Conservation (phyloP, 2,113 vertebrate genomes). For the Clarias gariepinus region DNA sequence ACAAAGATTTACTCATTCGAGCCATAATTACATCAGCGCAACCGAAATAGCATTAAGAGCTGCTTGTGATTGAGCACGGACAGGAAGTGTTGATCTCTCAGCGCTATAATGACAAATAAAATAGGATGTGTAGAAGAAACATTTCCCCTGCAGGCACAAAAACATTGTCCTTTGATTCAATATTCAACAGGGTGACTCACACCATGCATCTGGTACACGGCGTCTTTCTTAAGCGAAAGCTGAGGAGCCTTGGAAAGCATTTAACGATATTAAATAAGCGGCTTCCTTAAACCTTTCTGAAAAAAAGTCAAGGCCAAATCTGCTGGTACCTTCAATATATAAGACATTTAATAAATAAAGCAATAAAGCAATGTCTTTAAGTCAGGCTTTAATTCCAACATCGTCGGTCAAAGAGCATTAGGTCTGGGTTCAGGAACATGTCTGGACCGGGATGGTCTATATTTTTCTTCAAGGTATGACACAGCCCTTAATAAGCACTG, state of each 20-base stretch:
- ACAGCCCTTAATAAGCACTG: slow-evolving; percentile 20
- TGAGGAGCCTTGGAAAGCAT: not conserved
- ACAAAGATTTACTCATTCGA: slow-evolving; percentile 12
- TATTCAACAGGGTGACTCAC: slow-evolving; percentile 29
- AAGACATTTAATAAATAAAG: not conserved
- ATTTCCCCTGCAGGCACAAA: slow-evolving; percentile 27
- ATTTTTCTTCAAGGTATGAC: slow-evolving; percentile 2
- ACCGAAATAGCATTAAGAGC: slow-evolving; percentile 21
- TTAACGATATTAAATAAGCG: not conserved
- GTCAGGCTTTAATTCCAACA: not conserved
- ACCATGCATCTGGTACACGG: slow-evolving; percentile 28
- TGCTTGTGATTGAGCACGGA: slow-evolving; percentile 21
- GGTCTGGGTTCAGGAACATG: slow-evolving; percentile 12
- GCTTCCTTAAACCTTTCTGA: slow-evolving; percentile 5
- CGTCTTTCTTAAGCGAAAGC: slow-evolving; percentile 10
- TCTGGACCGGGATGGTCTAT: not conserved
- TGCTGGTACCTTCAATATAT: not conserved
- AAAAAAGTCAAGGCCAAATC: not conserved
- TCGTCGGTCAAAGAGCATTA: slow-evolving; percentile 8
- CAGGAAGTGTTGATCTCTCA: slow-evolving; percentile 28
- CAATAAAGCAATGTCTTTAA: not conserved
- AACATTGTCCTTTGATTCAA: slow-evolving; percentile 38
- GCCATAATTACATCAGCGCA: slow-evolving; percentile 24
- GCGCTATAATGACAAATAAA: slow-evolving; percentile 22
- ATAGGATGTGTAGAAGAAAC: slow-evolving; percentile 24